These are phyloP conservation scores for Lasioglossum lativentre DNA, from an alignment of 2,888 invertebrate species.

Conservation along the genomic window DNA sequence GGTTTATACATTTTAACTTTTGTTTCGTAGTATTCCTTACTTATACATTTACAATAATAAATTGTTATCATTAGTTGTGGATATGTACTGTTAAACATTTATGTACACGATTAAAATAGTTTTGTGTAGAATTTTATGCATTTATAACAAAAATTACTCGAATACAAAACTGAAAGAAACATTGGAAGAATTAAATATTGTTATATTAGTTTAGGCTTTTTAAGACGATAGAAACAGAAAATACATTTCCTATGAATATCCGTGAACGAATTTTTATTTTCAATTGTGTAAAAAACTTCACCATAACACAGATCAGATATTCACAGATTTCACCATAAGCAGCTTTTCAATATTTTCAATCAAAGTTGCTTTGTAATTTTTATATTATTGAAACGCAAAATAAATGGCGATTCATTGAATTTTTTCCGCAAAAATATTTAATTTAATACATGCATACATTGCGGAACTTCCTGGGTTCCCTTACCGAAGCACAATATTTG, in stretches of 20 bases:
- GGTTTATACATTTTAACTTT: background rate
- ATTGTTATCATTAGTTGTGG: background rate
- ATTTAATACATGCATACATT: background rate
- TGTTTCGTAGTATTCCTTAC: background rate
- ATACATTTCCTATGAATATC: background rate
- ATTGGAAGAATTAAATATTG: too few species aligned
- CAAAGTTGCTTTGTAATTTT: constrained; percentile 25
- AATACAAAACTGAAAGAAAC: background rate
- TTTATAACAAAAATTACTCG: background rate
- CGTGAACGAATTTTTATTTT: constrained; percentile 9
- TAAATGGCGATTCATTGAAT: constrained; percentile 17
- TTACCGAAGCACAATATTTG: background rate
- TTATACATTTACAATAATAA: background rate
- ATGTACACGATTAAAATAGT: too few species aligned
- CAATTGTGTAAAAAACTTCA: constrained; percentile 29
- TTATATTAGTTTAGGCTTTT: too few species aligned
- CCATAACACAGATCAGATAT: too few species aligned
- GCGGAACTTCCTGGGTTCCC: background rate
- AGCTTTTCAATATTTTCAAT: constrained; percentile 37
- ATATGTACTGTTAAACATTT: background rate
- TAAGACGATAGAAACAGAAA: too few species aligned
- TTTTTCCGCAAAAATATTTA: background rate
- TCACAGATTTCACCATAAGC: constrained; percentile 15
- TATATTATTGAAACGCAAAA: constrained; percentile 25
- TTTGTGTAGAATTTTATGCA: too few species aligned